Conservation (phyloP, 1,140 invertebrate genomes). For the Hycleus phaleratus region DNA sequence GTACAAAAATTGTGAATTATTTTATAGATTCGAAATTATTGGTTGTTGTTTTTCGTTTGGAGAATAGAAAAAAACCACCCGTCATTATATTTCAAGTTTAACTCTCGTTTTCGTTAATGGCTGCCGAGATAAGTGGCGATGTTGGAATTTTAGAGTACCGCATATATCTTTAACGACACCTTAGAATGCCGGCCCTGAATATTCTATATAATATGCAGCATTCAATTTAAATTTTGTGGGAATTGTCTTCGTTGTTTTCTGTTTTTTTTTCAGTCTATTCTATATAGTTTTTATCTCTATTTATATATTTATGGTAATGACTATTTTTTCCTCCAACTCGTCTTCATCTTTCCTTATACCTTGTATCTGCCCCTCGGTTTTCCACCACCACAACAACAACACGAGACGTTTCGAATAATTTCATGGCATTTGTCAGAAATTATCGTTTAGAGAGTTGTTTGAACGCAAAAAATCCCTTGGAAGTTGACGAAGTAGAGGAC, state of each 20-base stretch:
- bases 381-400: too few species aligned
- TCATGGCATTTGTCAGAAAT: too few species aligned
- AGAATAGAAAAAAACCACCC: slow-evolving; percentile 16
- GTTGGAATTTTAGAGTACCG: slow-evolving; percentile 30
- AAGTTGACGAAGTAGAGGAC: too few species aligned
- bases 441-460: too few species aligned
- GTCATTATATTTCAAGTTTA: slow-evolving; percentile 24
- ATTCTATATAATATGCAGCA: slow-evolving; percentile 38
- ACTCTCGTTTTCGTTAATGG: slow-evolving; percentile 34
- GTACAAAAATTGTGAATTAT: too few species aligned
- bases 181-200: slow-evolving; percentile 35
- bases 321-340: background rate
- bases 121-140: slow-evolving; percentile 27
- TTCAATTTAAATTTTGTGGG: slow-evolving; percentile 39
- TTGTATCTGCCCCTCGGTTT: too few species aligned
- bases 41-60: slow-evolving; percentile 9
- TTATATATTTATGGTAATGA: slow-evolving; percentile 37
- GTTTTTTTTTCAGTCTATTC: background rate
- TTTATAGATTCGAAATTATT: background rate
- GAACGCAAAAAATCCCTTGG: too few species aligned
- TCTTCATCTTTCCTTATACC: too few species aligned
- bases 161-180: slow-evolving; percentile 36
- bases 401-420: too few species aligned
- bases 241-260: slow-evolving; percentile 35
- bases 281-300: slow-evolving; percentile 15